phyloP scores from a whole-genome alignment of 2,888 invertebrate species.

The Eupeodes luniger region DNA sequence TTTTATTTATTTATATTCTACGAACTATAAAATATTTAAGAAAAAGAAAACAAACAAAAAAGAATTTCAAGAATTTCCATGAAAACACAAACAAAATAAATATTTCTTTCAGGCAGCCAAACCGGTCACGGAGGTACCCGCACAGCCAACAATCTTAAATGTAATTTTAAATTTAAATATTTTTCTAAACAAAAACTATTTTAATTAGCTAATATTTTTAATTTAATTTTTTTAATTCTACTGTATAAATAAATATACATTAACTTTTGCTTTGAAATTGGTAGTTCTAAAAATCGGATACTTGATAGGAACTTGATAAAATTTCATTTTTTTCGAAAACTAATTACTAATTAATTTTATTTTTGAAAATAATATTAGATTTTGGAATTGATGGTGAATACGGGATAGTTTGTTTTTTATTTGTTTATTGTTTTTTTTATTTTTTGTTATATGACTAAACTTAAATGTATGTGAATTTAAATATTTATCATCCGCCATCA shows the following conservation, averaged over 20 bases:
- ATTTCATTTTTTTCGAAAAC: constrained; percentile 25
- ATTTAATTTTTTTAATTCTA: constrained; percentile 55
- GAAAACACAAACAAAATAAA: constrained; percentile 62
- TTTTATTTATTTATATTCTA: constrained; percentile 22
- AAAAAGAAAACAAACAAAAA: constrained; percentile 41
- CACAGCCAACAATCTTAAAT: constrained; percentile 84
- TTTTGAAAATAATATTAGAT: constrained; percentile 63
- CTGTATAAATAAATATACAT: constrained; percentile 35
- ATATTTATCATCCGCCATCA: constrained; percentile 54
- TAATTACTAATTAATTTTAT: constrained; percentile 44
- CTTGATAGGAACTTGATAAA: constrained; percentile 41
- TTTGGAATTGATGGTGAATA: constrained; percentile 66
- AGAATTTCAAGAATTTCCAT: constrained; percentile 55
- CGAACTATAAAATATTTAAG: background rate
- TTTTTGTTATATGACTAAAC: constrained; percentile 48
- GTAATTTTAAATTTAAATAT: constrained; percentile 80
- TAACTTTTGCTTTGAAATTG: constrained; percentile 69
- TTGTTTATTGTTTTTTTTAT: constrained; percentile 43
- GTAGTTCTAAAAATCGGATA: constrained; percentile 65
- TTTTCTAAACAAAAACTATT: constrained; percentile 77
- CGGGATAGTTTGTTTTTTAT: constrained; percentile 58
- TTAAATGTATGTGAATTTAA: constrained; percentile 43
- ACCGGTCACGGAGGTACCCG: constrained; percentile 89
- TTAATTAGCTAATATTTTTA: constrained; percentile 49
- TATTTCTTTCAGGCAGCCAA: constrained; percentile 89